A percentile compares a stretch with the other conserved stretches of the same genome.
Evolutionary conservation across 2,888 invertebrate species (phyloP).

Genomic region (Petrophora chlorosata): DNA sequence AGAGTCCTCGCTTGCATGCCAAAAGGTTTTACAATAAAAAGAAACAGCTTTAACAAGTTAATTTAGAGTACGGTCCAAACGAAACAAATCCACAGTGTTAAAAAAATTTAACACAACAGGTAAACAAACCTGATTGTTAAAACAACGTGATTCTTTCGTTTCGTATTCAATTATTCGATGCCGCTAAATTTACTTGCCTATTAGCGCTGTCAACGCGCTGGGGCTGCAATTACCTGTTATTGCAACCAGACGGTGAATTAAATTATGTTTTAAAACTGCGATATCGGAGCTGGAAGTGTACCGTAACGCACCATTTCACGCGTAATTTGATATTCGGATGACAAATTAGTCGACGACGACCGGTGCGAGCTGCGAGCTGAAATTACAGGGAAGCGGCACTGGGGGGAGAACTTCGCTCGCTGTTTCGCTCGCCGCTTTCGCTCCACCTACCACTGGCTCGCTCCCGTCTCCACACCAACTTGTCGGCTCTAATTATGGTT

Average conservation of each 20-base stretch:
- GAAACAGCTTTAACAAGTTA: conserved; percentile 16
- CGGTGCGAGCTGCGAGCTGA: conserved; percentile 56
- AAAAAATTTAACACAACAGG: conserved; percentile 17
- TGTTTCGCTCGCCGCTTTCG: conserved; percentile 23
- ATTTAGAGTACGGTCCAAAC: conserved; percentile 5
- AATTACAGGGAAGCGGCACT: conserved; percentile 69
- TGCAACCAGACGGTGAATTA: conserved; percentile 64
- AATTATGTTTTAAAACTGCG: conserved; percentile 75
- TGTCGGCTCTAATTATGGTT: conserved; percentile 69
- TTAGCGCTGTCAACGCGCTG: conserved; percentile 59
- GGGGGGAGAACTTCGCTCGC: conserved; percentile 24
- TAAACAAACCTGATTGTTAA: conserved; percentile 15
- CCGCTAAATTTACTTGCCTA: conserved; percentile 67
- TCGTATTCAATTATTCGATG: conserved; percentile 45
- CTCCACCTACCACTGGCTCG: conserved; percentile 28
- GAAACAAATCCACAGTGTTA: conserved; percentile 9
- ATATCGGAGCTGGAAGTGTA: conserved; percentile 65
- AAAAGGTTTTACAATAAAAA: conserved; percentile 18
- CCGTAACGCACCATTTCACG: conserved; percentile 77
- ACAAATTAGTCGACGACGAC: conserved; percentile 74
- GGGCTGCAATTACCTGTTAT: conserved; percentile 61
- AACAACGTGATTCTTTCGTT: conserved; percentile 18
- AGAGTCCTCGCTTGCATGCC: conserved; percentile 9
- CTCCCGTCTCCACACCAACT: conserved; percentile 45
- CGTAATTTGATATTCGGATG: conserved; percentile 82